A percentile compares a stretch with the other conserved stretches of the same genome.
Evolutionary conservation across 2,797 vertebrate species (phyloP).

Genomic region (Leptodactylus fallax): DNA sequence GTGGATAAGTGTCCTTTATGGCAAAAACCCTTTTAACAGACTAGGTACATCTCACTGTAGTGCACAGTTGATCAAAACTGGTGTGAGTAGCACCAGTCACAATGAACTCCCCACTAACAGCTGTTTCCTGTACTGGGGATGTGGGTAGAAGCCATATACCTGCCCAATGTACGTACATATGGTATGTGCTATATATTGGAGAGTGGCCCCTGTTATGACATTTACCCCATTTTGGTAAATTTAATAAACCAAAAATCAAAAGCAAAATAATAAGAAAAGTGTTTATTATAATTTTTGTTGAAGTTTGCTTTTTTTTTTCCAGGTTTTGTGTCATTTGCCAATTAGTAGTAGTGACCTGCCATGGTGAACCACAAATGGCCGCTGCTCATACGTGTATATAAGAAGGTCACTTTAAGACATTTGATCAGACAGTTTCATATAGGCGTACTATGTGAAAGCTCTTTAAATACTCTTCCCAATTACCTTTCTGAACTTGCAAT

Average conservation of each 20-base stretch:
- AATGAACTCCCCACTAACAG: neutral
- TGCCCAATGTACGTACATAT: neutral
- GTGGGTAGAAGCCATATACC: too few species aligned
- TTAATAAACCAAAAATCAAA: neutral
- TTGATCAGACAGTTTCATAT: neutral
- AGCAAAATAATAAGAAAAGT: neutral
- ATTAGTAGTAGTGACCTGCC: neutral
- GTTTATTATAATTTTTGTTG: neutral
- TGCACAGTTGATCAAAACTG: too few species aligned
- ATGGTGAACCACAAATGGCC: neutral
- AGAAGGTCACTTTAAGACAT: neutral
- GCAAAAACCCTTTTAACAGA: too few species aligned
- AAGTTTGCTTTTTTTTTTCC: neutral
- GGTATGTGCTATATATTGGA: neutral
- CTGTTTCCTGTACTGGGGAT: neutral
- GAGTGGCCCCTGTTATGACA: neutral
- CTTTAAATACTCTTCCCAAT: slow-evolving; percentile 18
- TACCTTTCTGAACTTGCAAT: slow-evolving; percentile 6
- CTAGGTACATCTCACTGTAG: too few species aligned
- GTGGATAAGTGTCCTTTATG: too few species aligned
- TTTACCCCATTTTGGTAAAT: neutral
- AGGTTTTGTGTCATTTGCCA: neutral
- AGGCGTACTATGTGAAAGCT: neutral
- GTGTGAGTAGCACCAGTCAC: too few species aligned
- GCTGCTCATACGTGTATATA: neutral